These are phyloP conservation scores for Psephotus haematonotus DNA, from an alignment of 2,113 vertebrate species.

Conservation along the genomic window DNA sequence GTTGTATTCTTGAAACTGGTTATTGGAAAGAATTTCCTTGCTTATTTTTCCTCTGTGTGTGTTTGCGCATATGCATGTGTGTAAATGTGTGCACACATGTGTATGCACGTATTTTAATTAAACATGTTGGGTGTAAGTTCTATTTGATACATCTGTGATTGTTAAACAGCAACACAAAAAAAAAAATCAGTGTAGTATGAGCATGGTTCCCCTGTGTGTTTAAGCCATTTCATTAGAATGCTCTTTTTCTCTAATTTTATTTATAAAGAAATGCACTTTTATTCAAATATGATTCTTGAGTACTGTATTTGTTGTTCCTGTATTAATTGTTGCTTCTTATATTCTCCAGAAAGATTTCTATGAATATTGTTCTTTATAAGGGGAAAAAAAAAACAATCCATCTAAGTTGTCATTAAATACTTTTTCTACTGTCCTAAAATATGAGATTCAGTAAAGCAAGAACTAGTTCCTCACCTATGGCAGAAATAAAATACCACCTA, in stretches of 20 bases:
- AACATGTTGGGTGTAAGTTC: constrained; percentile 26
- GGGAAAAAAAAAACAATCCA: not conserved
- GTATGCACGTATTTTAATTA: constrained; percentile 49
- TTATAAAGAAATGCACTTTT: not conserved
- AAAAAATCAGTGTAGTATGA: not conserved
- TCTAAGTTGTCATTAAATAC: not conserved
- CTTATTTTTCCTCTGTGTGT: constrained; percentile 82
- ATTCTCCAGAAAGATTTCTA: not conserved
- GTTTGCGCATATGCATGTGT: constrained; percentile 5
- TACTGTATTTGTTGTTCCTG: not conserved
- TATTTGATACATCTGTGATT: constrained; percentile 40
- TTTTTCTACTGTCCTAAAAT: not conserved
- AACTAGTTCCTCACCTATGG: not conserved
- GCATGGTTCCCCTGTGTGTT: not conserved
- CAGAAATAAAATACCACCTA: not conserved
- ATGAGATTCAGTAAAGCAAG: not conserved
- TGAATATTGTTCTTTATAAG: not conserved
- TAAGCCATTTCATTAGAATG: not conserved
- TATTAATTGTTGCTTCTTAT: not conserved
- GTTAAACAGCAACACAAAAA: not conserved
- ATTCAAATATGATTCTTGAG: not conserved
- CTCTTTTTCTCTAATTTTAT: not conserved
- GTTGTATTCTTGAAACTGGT: constrained; percentile 84
- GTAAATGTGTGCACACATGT: not conserved
- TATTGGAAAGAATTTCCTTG: constrained; percentile 79